phyloP scores from a whole-genome alignment of 2,113 vertebrate species.

The Coracopsis vasa region DNA sequence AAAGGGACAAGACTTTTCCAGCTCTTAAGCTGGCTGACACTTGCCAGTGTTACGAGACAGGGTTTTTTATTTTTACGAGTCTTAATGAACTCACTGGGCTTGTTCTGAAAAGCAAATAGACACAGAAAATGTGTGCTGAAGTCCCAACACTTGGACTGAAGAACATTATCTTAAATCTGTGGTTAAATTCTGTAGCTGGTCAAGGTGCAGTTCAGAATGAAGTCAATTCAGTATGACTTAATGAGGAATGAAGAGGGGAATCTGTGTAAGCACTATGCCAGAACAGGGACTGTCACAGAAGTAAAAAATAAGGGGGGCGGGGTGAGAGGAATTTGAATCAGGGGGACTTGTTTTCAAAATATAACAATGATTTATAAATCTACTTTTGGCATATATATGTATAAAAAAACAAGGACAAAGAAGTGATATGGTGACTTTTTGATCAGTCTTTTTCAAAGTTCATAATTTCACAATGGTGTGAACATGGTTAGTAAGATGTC shows the following conservation, averaged over 20 bases:
- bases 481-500: not conserved
- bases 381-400: not conserved
- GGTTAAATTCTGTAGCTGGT: not conserved
- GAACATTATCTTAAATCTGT: not conserved
- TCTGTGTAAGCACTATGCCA: not conserved
- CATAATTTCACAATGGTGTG: not conserved
- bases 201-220: not conserved
- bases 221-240: not conserved
- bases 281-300: not conserved
- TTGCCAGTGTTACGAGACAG: not conserved
- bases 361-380: not conserved
- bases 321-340: not conserved
- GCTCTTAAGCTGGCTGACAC: not conserved
- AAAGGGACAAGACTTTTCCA: not conserved
- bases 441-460: not conserved
- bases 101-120: not conserved
- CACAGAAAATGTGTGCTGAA: not conserved
- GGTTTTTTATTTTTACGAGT: not conserved
- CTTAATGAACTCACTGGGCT: not conserved
- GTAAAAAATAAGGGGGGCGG: fast-evolving
- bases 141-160: not conserved
- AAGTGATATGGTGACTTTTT: not conserved
- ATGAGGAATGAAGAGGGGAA: not conserved
- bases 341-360: not conserved
- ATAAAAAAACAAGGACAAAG: not conserved